Percentiles rank a stretch among this genome's conserved stretches.
phyloP scores from a whole-genome alignment of 2,113 vertebrate genomes.

The Leucopsar rothschildi region DNA sequence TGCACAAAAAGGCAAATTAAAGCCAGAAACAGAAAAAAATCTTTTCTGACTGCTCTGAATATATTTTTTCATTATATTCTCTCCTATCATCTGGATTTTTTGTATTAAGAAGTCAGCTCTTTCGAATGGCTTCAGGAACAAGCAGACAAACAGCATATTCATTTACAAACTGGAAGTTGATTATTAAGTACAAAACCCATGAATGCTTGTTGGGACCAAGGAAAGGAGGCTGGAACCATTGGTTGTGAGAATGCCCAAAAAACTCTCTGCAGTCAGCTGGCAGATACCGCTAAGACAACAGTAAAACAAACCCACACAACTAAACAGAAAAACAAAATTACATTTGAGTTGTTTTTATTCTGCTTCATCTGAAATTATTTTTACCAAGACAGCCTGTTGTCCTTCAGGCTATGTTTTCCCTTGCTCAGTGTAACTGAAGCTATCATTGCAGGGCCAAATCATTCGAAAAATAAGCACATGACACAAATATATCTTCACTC shows the following conservation, averaged over 20 bases:
- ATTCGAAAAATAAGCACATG: not conserved
- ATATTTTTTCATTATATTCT: not conserved
- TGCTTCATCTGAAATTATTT: constrained; percentile 30
- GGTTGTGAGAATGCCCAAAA: not conserved
- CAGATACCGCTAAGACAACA: constrained; percentile 28
- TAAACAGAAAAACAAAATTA: not conserved
- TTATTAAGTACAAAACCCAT: not conserved
- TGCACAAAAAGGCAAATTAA: constrained; percentile 21
- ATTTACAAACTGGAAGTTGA: constrained; percentile 19
- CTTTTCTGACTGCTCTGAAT: not conserved
- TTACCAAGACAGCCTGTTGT: not conserved
- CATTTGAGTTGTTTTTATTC: constrained; percentile 15
- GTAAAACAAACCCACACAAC: not conserved
- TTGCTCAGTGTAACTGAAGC: not conserved
- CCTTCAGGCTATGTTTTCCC: not conserved
- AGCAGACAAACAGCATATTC: constrained; percentile 5
- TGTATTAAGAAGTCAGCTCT: not conserved
- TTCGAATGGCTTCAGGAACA: not conserved
- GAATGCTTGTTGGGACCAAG: not conserved
- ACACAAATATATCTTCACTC: not conserved
- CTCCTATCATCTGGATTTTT: not conserved
- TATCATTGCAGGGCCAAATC: not conserved
- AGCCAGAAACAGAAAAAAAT: constrained; percentile 15
- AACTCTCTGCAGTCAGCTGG: constrained; percentile 1
- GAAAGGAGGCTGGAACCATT: not conserved